Percentiles rank a stretch among this genome's conserved stretches.
These are phyloP conservation scores for Spongilla lacustris DNA, from an alignment of 37 sponge, comb jelly and placozoan species.

Conservation along the genomic window DNA sequence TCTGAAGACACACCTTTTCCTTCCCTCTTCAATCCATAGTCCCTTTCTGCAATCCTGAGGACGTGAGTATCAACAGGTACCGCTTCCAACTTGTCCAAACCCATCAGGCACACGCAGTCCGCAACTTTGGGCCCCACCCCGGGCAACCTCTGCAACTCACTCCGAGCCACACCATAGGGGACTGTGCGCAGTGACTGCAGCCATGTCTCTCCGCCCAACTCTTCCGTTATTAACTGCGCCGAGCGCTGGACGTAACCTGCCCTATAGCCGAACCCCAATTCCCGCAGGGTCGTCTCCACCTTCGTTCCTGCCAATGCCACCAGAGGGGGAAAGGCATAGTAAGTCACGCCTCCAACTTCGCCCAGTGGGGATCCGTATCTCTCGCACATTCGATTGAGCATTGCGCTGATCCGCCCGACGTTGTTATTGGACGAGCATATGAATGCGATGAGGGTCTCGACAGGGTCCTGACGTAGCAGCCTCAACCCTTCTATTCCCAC, in stretches of 20 bases:
- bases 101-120: conserved; percentile 96
- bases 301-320: conserved; percentile 28
- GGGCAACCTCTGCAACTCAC: conserved; percentile 59
- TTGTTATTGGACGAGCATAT: conserved; percentile 98
- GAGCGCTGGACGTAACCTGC: conserved; percentile 78
- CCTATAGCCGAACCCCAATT: conserved; percentile 94
- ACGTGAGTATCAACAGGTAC: conserved; percentile 97
- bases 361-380: conserved; percentile 60
- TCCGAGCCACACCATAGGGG: conserved; percentile 51
- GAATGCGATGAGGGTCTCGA: conserved; percentile 85
- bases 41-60: conserved; percentile 66
- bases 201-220: conserved; percentile 38
- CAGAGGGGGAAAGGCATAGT: conserved; percentile 73
- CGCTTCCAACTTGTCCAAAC: conserved; percentile 80
- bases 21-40: conserved; percentile 60
- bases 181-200: conserved; percentile 12
- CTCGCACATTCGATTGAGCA: conserved; percentile 75
- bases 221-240: conserved; percentile 23
- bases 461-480: conserved; percentile 82
- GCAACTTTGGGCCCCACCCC: conserved; percentile 95
- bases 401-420: conserved; percentile 77
- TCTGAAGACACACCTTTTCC: conserved; percentile 28
- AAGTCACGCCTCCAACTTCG: conserved; percentile 7
- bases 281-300: conserved; percentile 61
- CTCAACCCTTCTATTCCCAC: conserved; percentile 63